Percentiles rank a stretch among this genome's conserved stretches.
These are phyloP conservation scores for Drosophila formosana DNA, from an alignment of 2,888 invertebrate genomes.

Conservation along the genomic window DNA sequence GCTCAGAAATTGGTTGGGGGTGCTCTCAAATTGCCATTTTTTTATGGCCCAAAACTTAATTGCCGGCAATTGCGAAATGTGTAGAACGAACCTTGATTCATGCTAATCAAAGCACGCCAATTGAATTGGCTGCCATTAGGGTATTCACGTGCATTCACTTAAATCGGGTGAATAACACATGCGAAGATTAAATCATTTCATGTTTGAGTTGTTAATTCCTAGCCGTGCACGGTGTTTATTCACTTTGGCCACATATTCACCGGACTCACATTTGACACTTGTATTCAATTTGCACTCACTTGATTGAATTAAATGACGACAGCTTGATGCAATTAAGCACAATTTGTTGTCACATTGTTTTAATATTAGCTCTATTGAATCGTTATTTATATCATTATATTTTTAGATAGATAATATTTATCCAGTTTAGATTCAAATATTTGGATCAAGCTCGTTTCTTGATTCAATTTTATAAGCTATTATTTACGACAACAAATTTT, in stretches of 20 bases:
- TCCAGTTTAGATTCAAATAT: too few species aligned
- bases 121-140: slow-evolving; percentile 25
- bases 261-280: neutral
- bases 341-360: too few species aligned
- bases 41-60: slow-evolving; percentile 34
- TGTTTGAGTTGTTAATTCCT: neutral
- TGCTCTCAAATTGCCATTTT: neutral
- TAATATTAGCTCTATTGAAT: too few species aligned
- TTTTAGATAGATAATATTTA: too few species aligned
- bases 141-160: slow-evolving; percentile 25
- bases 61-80: slow-evolving; percentile 39
- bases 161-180: neutral
- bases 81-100: slow-evolving; percentile 25
- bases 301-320: neutral
- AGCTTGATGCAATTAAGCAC: neutral
- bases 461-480: too few species aligned
- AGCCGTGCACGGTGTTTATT: neutral
- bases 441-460: too few species aligned
- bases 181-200: neutral
- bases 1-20: neutral
- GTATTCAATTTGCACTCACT: slow-evolving; percentile 1
- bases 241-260: neutral
- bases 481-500: too few species aligned
- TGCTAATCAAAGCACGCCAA: slow-evolving; percentile 28
- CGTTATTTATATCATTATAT: too few species aligned